Base-by-base conservation (phyloP, 1,140 invertebrate species). In the Archegozetes longisetosus region DNA sequence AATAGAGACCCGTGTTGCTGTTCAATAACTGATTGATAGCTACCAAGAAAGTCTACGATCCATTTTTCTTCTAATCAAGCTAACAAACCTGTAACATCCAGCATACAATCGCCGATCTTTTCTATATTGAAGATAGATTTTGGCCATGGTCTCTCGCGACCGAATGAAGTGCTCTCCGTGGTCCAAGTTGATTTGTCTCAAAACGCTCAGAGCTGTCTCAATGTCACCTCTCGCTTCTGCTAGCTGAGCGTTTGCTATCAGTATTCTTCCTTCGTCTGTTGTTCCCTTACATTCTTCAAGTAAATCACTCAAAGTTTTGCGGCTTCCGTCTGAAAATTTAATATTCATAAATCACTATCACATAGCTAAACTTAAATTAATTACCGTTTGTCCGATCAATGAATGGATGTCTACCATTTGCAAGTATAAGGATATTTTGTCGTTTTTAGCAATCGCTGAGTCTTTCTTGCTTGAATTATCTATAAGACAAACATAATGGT, bases 81-180 rank as follows among this genome's bases (percentile, higher is more conserved):
- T 27, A 24, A n/a, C 24, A 29, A 56, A 79, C 77, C 70, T 75
- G 66, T 80, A 82, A 67, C 78, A 80, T 25, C 71, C 70, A 27
- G 77, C 75, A 71, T 79, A 83, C 53, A 78, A 70, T 56, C 74
- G 74, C 26, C 84, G 80, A 74, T 98, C 90, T 62, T 88, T 89
- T 52, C 84, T 80, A 60, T 89, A 77, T 58, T 90, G 82, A 48
- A 98, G 75, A 73, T 93, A 86, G 61, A 98, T 86, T 55, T 93
- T 82, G 2, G 92, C 93, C 76, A 96, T 82, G 74, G 86, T 87
- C 54, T 85, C 86, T 58, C 86, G 80, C 0, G 91, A 89, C 74
- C 91, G 70, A 56, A 82, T 78, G 72, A 88, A 97, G 71, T 91
- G 91, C 0, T 82, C 76, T 13, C 60, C 53, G 64, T 94, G 83